Conservation (phyloP, 2,113 vertebrate genomes). For the Leptosomus discolor region DNA sequence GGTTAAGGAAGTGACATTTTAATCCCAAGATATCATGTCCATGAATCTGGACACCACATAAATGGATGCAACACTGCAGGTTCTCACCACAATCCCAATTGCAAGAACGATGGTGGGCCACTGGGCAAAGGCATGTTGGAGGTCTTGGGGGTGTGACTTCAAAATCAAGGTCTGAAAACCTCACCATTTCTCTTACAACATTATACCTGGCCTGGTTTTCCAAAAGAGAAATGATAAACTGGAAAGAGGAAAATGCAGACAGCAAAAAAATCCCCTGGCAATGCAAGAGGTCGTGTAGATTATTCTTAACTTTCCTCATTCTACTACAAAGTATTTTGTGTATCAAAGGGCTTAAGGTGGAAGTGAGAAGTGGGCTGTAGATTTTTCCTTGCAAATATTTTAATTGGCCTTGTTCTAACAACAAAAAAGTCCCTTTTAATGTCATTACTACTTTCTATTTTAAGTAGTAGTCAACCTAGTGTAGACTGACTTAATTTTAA, state of each 20-base stretch:
- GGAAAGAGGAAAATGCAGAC: not conserved
- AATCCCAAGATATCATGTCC: not conserved
- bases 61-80: not conserved
- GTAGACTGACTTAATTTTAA: not conserved
- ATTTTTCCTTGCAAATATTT: not conserved
- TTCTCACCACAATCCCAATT: not conserved
- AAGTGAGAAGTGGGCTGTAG: not conserved
- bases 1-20: not conserved
- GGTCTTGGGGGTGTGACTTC: not conserved
- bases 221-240: not conserved
- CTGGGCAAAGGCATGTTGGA: not conserved
- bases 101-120: not conserved
- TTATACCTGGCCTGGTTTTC: not conserved
- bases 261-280: not conserved
- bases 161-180: not conserved
- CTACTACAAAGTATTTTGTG: not conserved
- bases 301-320: not conserved
- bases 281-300: not conserved
- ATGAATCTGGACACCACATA: not conserved
- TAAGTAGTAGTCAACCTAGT: not conserved
- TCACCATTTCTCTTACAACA: not conserved
- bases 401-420: not conserved
- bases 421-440: not conserved
- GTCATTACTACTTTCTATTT: not conserved
- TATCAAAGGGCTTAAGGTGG: not conserved